Base-by-base conservation (phyloP, 2,888 invertebrate genomes). In the Drosophila anceps region DNA sequence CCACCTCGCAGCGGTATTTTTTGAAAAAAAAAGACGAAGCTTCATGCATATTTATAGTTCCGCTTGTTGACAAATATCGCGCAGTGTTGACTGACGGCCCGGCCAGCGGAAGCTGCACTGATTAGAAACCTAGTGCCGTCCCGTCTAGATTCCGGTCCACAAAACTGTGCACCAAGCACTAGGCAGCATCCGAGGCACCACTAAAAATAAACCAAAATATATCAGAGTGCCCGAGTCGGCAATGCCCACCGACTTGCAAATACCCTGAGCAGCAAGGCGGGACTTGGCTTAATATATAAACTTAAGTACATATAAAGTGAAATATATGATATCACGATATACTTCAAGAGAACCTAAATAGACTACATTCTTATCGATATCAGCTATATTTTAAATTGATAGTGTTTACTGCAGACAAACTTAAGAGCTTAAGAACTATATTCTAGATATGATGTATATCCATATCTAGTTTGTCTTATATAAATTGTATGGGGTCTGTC, bases 21-120 rank as follows among this genome's bases (percentile, higher is more conserved):
- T 33, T 44, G 39, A 3, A 15, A 8, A 15, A 44, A 54, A 64
- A 55, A 31, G n/a, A 4, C 62, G 50, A 67, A 55, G 46, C 55
- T 69, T 74, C 84, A 89, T 91, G 90, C 90, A 91, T 91, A 91
- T 91, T 91, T 91, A 91, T 91, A 87, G 86, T 90, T 91, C 90
- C 91, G 91, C 88, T 82, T 82, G 90, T 89, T 88, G 90, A 91
- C 90, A 91, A 90, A 91, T 88, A 88, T 87, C 86, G 82, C 80
- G 71, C 88, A 48, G 62, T 70, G 74, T 76, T 79, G 84, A 84
- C 77, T 76, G 78, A 76, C 78, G 69, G 75, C 60, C 67, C 68
- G 65, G 48, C 66, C 59, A 83, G 74, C 91, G 91, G 91, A 91
- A 91, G 88, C 86, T 88, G 82, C 82, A 79, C 88, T 91, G 91